Evolutionary conservation across 2,888 invertebrate genomes (phyloP).

Genomic region (Tiliacea aurago): DNA sequence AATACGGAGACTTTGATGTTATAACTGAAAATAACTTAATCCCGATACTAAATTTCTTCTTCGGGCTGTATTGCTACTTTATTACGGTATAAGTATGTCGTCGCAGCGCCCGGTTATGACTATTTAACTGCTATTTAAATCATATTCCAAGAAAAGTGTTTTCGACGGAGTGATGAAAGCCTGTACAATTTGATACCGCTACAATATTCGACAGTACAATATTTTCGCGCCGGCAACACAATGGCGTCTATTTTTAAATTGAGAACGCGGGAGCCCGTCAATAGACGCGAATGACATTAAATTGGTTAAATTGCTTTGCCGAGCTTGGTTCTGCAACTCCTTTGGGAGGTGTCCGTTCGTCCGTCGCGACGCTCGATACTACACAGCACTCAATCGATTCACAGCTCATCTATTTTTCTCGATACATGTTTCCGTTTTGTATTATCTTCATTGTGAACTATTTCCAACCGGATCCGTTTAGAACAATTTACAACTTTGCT

Average conservation of each 20-base stretch:
- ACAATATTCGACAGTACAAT: slow-evolving; percentile 58
- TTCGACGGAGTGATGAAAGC: slow-evolving; percentile 51
- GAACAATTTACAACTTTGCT: slow-evolving; percentile 52
- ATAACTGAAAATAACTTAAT: slow-evolving; percentile 69
- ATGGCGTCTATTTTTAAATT: slow-evolving; percentile 88
- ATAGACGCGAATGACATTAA: slow-evolving; percentile 88
- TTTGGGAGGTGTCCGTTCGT: slow-evolving; percentile 80
- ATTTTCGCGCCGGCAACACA: slow-evolving; percentile 82
- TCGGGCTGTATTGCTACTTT: slow-evolving; percentile 76
- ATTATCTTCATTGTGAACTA: slow-evolving; percentile 59
- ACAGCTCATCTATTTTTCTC: slow-evolving; percentile 72
- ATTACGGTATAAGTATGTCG: slow-evolving; percentile 83
- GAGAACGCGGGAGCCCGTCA: slow-evolving; percentile 86
- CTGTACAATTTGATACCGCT: slow-evolving; percentile 51
- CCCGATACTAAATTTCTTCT: slow-evolving; percentile 68
- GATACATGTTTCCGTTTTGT: slow-evolving; percentile 66
- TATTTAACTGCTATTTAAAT: slow-evolving; percentile 83
- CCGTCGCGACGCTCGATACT: slow-evolving; percentile 67
- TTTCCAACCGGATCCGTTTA: slow-evolving; percentile 50
- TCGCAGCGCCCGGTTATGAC: slow-evolving; percentile 77
- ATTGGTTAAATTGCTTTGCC: slow-evolving; percentile 89
- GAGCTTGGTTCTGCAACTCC: slow-evolving; percentile 83
- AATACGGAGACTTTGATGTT: slow-evolving; percentile 59
- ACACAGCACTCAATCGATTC: slow-evolving; percentile 73
- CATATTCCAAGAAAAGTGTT: slow-evolving; percentile 80